phyloP scores from a whole-genome alignment of 2,113 vertebrate species.

The Rhineura floridana region DNA sequence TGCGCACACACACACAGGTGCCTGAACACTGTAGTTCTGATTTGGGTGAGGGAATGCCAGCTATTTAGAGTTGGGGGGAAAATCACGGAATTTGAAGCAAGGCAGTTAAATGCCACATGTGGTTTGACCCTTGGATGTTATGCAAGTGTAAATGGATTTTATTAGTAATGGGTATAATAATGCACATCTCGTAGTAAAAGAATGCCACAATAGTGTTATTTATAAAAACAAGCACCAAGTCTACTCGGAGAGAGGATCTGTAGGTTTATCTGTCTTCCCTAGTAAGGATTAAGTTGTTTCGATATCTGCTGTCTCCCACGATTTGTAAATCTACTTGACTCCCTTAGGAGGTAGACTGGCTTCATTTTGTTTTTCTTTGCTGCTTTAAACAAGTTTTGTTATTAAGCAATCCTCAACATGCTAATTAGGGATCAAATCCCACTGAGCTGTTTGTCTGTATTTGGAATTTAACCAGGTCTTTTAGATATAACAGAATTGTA shows the following conservation, averaged over 20 bases:
- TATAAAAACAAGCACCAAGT: neutral
- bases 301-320: too few species aligned
- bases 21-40: neutral
- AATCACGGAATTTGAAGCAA: neutral
- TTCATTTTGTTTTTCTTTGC: neutral
- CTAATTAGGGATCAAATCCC: too few species aligned
- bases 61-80: neutral
- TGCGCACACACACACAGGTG: too few species aligned
- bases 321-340: neutral
- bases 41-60: too few species aligned
- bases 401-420: neutral
- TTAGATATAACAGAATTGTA: neutral
- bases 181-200: neutral
- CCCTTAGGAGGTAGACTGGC: neutral
- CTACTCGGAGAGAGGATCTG: neutral
- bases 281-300: neutral
- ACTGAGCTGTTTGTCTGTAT: neutral
- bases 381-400: neutral
- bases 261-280: neutral
- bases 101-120: neutral
- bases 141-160: neutral
- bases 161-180: neutral
- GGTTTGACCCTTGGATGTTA: neutral
- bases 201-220: neutral
- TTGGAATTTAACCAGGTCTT: neutral